Evolutionary conservation across 2,113 vertebrate genomes (phyloP).

Genomic region (Scatophagus argus): DNA sequence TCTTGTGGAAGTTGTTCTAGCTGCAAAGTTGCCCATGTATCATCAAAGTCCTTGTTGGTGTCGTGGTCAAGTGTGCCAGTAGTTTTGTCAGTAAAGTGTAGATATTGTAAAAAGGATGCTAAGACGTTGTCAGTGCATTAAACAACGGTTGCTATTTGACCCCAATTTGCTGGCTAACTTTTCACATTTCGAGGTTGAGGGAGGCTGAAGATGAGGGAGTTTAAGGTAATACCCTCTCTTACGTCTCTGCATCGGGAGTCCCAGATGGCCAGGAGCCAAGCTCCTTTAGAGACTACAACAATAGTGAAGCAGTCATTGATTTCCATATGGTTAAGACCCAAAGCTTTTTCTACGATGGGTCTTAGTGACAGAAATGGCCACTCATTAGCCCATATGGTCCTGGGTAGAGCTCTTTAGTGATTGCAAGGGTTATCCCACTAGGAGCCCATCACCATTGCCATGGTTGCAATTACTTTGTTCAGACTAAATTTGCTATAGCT

Average conservation of each 20-base stretch:
- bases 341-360: constrained; percentile 58
- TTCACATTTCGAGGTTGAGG: neutral
- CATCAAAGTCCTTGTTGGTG: too few species aligned
- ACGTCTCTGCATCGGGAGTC: constrained; percentile 22
- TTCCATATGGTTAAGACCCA: constrained; percentile 62
- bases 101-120: neutral
- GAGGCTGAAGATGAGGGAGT: constrained; percentile 9
- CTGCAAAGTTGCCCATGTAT: too few species aligned
- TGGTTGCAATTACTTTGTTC: neutral
- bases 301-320: constrained; percentile 20
- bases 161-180: neutral
- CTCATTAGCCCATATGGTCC: constrained; percentile 56
- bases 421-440: neutral
- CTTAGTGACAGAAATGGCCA: constrained; percentile 46
- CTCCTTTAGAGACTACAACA: constrained; percentile 46
- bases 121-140: neutral
- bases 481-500: neutral
- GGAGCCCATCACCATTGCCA: neutral
- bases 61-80: too few species aligned
- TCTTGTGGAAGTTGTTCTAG: too few species aligned
- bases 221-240: constrained; percentile 54
- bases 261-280: constrained; percentile 65
- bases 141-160: neutral
- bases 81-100: too few species aligned
- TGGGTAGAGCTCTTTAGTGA: constrained; percentile 41